Conservation (phyloP, 2,888 invertebrate species). For the Gastrophysa polygoni region DNA sequence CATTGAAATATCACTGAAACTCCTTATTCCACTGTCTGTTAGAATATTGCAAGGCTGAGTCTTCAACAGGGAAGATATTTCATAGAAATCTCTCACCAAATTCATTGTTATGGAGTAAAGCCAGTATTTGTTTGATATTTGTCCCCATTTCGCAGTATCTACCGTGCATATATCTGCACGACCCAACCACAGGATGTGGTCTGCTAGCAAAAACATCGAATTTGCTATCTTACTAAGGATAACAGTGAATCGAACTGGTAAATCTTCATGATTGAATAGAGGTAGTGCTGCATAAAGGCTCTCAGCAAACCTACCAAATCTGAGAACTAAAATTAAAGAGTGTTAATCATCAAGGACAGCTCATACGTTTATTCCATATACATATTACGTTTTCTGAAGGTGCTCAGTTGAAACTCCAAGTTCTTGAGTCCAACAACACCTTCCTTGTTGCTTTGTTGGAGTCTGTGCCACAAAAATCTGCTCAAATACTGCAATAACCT, state of each 20-base stretch:
- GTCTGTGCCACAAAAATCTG: constrained; percentile 78
- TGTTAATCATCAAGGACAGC: background rate
- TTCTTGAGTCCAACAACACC: constrained; percentile 78
- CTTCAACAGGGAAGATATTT: constrained; percentile 71
- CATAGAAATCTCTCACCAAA: constrained; percentile 82
- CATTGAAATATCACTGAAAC: constrained; percentile 42
- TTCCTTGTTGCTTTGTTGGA: constrained; percentile 69
- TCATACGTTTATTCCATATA: background rate
- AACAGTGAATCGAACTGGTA: constrained; percentile 71
- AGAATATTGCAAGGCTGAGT: constrained; percentile 52
- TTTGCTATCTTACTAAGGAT: constrained; percentile 81
- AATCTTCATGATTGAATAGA: constrained; percentile 74
- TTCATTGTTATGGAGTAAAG: constrained; percentile 81
- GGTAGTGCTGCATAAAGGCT: constrained; percentile 76
- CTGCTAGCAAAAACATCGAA: constrained; percentile 79
- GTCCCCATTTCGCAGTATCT: constrained; percentile 78
- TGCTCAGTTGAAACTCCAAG: constrained; percentile 81
- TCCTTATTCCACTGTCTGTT: constrained; percentile 38
- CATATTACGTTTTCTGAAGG: constrained; percentile 81
- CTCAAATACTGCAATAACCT: constrained; percentile 85
- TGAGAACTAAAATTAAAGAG: constrained; percentile 69
- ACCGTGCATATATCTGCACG: constrained; percentile 71
- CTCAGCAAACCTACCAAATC: constrained; percentile 85
- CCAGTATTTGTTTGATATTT: constrained; percentile 82
- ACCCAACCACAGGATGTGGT: constrained; percentile 87